Percentiles rank a stretch among this genome's conserved stretches.
Conservation (phyloP, 2,113 vertebrate species). For the Sphaerodactylus townsendi region DNA sequence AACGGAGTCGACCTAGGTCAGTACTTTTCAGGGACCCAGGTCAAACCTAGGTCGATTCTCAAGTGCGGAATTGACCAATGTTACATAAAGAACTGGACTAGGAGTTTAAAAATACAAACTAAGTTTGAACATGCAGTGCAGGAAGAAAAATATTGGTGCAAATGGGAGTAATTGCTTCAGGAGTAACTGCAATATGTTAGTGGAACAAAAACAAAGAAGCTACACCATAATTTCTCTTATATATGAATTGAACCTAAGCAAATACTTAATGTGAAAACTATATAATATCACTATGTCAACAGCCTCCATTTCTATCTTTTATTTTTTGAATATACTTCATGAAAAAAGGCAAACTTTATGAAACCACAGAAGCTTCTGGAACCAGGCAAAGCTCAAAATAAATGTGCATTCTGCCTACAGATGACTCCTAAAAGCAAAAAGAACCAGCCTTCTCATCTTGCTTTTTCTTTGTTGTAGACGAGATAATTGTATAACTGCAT, state of each 20-base stretch:
- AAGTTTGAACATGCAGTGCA: neutral
- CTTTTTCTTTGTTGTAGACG: slow-evolving; percentile 1
- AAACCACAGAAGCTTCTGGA: neutral
- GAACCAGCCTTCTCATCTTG: accelerated
- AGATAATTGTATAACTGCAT: neutral
- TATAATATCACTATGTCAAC: neutral
- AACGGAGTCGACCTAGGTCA: too few species aligned
- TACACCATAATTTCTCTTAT: neutral
- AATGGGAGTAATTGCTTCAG: neutral
- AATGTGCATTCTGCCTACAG: neutral
- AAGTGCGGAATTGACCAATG: too few species aligned
- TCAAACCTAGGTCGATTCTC: too few species aligned
- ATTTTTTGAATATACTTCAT: neutral
- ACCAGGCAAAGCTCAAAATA: neutral
- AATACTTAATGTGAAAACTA: neutral
- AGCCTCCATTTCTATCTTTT: neutral
- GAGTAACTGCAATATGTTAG: neutral
- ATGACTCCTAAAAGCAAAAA: slow-evolving; percentile 12
- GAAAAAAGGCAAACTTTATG: slow-evolving; percentile 4
- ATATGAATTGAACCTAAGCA: neutral
- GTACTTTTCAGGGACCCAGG: too few species aligned
- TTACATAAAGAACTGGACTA: neutral
- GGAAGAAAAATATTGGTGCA: neutral
- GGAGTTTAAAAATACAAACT: neutral
- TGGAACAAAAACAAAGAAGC: neutral